Conservation (phyloP, 2,888 invertebrate genomes). For the Lasius fuliginosus region DNA sequence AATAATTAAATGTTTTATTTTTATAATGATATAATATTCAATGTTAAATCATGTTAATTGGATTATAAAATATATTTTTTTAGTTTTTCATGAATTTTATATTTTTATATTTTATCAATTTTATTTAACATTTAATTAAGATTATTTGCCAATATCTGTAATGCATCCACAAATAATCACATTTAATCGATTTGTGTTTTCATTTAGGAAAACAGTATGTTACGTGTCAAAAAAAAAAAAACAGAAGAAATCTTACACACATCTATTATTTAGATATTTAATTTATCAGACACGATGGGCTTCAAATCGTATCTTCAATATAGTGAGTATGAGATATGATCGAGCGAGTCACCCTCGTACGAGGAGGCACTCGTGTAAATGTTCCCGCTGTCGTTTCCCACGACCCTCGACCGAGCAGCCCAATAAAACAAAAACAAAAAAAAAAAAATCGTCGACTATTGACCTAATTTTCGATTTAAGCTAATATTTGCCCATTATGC, state of each 20-base stretch:
- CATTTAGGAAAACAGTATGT: background rate
- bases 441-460: constrained; percentile 14
- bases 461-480: constrained; percentile 69
- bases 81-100: background rate
- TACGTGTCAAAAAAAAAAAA: background rate
- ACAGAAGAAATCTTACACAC: background rate
- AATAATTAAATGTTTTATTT: too few relatives aligned
- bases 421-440: background rate
- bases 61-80: background rate
- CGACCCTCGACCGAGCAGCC: constrained; percentile 45
- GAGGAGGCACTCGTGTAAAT: constrained; percentile 53
- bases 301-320: constrained; percentile 24
- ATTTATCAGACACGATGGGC: constrained; percentile 4
- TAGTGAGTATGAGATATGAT: constrained; percentile 4
- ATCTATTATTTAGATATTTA: constrained; percentile 21
- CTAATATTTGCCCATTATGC: constrained; percentile 64
- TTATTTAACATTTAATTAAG: background rate
- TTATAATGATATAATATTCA: background rate
- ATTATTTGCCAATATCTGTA: background rate
- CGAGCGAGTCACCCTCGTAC: constrained; percentile 19
- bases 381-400: constrained; percentile 62
- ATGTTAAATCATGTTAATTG: background rate
- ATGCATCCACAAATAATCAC: background rate
- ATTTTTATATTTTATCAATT: background rate
- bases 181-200: background rate